Evolutionary conservation across 2,888 invertebrate species (phyloP).

Genomic region (Lysandra coridon): DNA sequence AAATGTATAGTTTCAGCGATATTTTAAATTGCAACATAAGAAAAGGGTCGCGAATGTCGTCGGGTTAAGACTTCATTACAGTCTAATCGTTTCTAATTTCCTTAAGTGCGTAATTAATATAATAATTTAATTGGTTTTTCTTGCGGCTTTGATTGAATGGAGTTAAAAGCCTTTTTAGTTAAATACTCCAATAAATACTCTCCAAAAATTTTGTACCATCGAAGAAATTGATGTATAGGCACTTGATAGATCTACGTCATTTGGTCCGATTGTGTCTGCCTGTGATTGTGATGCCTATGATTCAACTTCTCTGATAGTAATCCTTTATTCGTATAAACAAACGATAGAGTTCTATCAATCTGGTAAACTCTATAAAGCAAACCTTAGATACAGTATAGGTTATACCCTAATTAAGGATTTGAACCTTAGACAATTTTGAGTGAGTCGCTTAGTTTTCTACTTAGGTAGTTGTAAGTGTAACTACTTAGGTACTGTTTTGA

Average conservation of each 20-base stretch:
- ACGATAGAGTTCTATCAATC: background rate
- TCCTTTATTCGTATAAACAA: background rate
- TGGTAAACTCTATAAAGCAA: background rate
- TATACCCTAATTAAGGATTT: background rate
- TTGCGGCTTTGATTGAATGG: background rate
- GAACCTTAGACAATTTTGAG: background rate
- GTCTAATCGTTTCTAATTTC: background rate
- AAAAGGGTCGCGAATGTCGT: background rate
- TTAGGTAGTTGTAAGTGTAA: too few species aligned
- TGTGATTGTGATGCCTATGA: too few species aligned
- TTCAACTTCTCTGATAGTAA: too few species aligned
- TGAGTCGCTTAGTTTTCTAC: too few species aligned
- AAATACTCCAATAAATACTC: background rate
- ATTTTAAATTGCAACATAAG: slow-evolving; percentile 31
- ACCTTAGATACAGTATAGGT: background rate
- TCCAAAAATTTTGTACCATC: background rate
- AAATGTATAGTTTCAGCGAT: slow-evolving; percentile 46
- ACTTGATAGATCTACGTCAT: too few species aligned
- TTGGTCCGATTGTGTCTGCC: too few species aligned
- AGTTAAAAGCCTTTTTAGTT: background rate
- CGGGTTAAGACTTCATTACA: background rate
- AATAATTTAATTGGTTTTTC: background rate
- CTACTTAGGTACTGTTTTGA: too few species aligned
- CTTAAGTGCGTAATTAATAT: background rate
- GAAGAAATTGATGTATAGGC: too few species aligned